A percentile compares a stretch with the other conserved stretches of the same genome.
Conservation (phyloP, 2,888 invertebrate species). For the Xanthostigma xanthostigma region DNA sequence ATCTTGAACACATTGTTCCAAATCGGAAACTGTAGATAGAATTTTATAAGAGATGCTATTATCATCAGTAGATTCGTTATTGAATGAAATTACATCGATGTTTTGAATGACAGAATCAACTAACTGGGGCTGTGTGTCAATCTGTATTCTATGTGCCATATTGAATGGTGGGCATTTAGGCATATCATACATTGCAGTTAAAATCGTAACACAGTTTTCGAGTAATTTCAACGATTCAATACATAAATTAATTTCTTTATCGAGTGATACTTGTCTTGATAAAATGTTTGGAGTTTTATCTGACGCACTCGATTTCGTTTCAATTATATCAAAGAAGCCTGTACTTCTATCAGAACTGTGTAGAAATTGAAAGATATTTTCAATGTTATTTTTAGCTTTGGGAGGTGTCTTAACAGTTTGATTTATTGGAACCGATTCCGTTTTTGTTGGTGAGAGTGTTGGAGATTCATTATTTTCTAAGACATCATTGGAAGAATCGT, state of each 20-base stretch:
- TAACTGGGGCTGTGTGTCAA: slow-evolving; percentile 59
- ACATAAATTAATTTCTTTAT: slow-evolving; percentile 35
- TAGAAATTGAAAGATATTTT: slow-evolving; percentile 15
- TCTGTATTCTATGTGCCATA: slow-evolving; percentile 69
- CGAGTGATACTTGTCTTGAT: neutral
- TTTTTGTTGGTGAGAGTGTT: slow-evolving; percentile 24
- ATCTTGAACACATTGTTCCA: slow-evolving; percentile 30
- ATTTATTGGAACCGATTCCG: slow-evolving; percentile 22
- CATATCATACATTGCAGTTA: slow-evolving; percentile 88
- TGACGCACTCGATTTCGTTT: slow-evolving; percentile 3
- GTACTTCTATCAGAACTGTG: slow-evolving; percentile 22
- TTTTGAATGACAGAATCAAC: slow-evolving; percentile 78
- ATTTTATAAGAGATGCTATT: slow-evolving; percentile 49
- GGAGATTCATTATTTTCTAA: slow-evolving; percentile 22
- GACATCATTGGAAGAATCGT: slow-evolving; percentile 23
- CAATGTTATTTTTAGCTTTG: neutral
- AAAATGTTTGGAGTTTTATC: slow-evolving; percentile 1
- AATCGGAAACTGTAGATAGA: slow-evolving; percentile 34
- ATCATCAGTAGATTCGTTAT: slow-evolving; percentile 47
- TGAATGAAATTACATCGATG: slow-evolving; percentile 52
- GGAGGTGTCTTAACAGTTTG: slow-evolving; percentile 10
- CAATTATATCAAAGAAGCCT: slow-evolving; percentile 19
- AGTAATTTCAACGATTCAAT: slow-evolving; percentile 73
- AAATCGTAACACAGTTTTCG: slow-evolving; percentile 71
- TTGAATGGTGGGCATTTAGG: slow-evolving; percentile 88